Evolutionary conservation across 1,140 invertebrate genomes (phyloP).

Genomic region (Ylistrum balloti): DNA sequence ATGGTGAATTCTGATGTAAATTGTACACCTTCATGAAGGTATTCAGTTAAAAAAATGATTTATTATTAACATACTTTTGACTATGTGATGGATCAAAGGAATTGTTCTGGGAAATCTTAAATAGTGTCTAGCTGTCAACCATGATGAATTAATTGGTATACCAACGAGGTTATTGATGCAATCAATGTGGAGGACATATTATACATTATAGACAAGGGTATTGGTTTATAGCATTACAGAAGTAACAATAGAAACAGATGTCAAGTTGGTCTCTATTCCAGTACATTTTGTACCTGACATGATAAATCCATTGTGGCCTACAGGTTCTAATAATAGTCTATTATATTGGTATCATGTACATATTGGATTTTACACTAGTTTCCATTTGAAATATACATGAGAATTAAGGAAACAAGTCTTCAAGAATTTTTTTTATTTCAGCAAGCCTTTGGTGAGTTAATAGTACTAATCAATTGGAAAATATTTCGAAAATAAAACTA

Average conservation of each 20-base stretch:
- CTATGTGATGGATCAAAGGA: background rate
- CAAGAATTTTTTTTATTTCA: too few species aligned
- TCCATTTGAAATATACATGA: too few species aligned
- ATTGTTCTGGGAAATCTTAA: background rate
- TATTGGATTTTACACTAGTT: too few species aligned
- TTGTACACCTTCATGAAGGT: background rate
- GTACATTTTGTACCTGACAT: background rate
- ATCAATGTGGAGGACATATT: background rate
- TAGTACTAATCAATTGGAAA: too few species aligned
- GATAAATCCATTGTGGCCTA: background rate
- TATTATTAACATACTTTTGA: background rate
- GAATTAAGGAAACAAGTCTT: too few species aligned
- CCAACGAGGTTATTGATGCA: background rate
- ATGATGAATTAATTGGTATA: background rate
- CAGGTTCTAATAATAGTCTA: too few species aligned
- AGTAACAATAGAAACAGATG: background rate
- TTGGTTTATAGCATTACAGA: background rate
- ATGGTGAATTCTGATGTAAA: background rate
- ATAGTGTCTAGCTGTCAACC: background rate
- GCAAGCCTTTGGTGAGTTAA: too few species aligned
- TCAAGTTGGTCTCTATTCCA: background rate
- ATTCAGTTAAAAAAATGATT: background rate
- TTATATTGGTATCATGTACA: too few species aligned
- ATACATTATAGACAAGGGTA: background rate
- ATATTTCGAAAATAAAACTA: too few species aligned